Base-by-base conservation (phyloP, 92 coral and sea anemone genomes). In the Phenganax stokvisi region DNA sequence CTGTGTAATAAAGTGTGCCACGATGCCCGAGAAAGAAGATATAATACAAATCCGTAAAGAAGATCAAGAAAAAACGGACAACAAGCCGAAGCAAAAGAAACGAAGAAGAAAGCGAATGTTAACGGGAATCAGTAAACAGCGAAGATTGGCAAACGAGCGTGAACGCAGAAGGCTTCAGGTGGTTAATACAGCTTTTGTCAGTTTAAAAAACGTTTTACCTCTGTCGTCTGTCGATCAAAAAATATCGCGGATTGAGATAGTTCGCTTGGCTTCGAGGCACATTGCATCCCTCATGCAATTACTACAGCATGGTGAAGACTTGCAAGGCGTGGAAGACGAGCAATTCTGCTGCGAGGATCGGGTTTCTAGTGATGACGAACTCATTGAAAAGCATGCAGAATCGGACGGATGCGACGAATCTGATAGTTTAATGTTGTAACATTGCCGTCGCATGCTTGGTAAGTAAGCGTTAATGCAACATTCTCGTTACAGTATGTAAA, bases 81-180 rank as follows among this genome's bases (percentile, higher is more conserved):
- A 62, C 12, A 79, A 79, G 53, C 83, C 83, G 57, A 79, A 79
- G 69, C 83, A 63, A 79, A 72, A 73, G 9, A 79, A 79, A 64
- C 73, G 83, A 64, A 72, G 83, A 47, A 54, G 83, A 27, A 79
- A 64, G 57, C 55, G 83, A 63, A 79, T 79, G 83, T 27, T 79
- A 25, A 79, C 83, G 3, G 83, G 83, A 30, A 79, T 79, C 61
- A 79, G 83, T 51, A 79, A 79, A 79, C 83, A 79, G 83, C 59
- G 83, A 25, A 67, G 83, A 47, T 30, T 79, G 83, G 83, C 83
- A 15, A 79, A 79, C 61, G 83, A 79, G 30, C 73, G 83, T 12
- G 83, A 79, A 54, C 73, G 83, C n/a, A 79, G 53, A 65, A 79
- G 83, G 74, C 83, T 79, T 79, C 83, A 79, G 74, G 83, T 79